Evolutionary conservation across 2,113 vertebrate genomes (phyloP), one percentile per base, ranked within the genome.

Genomic region (Atrichornis clamosus): DNA sequence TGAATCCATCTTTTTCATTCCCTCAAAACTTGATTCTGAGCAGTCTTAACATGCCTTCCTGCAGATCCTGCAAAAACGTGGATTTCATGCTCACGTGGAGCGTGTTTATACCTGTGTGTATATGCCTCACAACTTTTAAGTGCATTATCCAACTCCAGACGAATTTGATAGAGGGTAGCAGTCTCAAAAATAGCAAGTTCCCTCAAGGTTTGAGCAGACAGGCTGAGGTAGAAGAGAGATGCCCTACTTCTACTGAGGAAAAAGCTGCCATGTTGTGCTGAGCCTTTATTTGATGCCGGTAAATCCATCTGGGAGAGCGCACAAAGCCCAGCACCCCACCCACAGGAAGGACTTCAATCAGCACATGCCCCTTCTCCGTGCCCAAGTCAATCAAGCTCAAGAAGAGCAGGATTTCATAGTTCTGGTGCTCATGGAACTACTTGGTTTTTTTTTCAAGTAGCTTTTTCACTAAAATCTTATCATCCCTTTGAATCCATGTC

Each of bases 171-270:
- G 89, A 84, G 60, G 80, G 69, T 92, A 89, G 44, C 93, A 74
- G n/a, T 50, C 93, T 95, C 91, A 92, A 95, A 96, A 95, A 95
- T 95, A 97, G 95, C 79, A 89, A 94, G 91, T 95, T 97, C 94
- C 96, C 96, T 93, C 94, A 93, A 97, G 96, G 86, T 95, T 95
- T 95, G 86, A 96, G 83, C 86, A 92, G 89, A 52, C 68, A 87
- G 83, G 88, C 92, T 65, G 88, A 95, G 84, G 89, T 87, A 95
- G 94, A 84, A 68, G 64, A 96, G 88, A 92, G 83, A 68, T 95
- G 96, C 84, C 94, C 96, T 97, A 96, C 86, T 97, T 96, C 94
- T 87, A n/a, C 64, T 60, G 69, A 92, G 68, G 86, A 87, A 89
- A 93, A 95, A 72, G 64, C 68, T 95, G 87, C 95, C 93, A 93